Conservation (phyloP, 2,888 invertebrate species). For the Aricia artaxerxes region DNA sequence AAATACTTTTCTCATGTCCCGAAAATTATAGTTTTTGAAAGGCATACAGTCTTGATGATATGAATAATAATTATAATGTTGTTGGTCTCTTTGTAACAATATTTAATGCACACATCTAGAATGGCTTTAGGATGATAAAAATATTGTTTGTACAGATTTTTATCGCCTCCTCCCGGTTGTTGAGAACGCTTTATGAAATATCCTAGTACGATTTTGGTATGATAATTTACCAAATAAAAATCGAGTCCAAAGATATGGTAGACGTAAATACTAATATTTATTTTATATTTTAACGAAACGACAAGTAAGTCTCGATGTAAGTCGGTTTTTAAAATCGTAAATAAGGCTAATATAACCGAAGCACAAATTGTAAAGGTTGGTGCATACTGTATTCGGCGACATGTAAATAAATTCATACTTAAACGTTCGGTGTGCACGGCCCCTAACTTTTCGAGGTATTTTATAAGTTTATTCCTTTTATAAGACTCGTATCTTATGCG, state of each 20-base stretch:
- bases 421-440: constrained; percentile 49
- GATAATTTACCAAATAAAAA: constrained; percentile 59
- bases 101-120: not conserved
- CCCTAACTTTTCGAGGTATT: constrained; percentile 64
- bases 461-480: constrained; percentile 50
- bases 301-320: constrained; percentile 42
- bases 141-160: constrained; percentile 14
- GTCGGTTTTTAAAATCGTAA: constrained; percentile 53
- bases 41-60: no score
- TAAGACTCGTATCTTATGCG: constrained; percentile 51
- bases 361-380: constrained; percentile 62
- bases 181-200: constrained; percentile 30
- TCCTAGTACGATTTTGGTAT: constrained; percentile 45
- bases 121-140: not conserved
- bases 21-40: no score
- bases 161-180: constrained; percentile 21
- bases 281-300: constrained; percentile 35
- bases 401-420: constrained; percentile 47
- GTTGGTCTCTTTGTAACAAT: not conserved
- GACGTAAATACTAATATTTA: constrained; percentile 34
- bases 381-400: constrained; percentile 45
- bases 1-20: not conserved
- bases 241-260: constrained; percentile 69
- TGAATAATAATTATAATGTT: no score
- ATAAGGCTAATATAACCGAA: constrained; percentile 62